These are phyloP conservation scores for Gopherus flavomarginatus DNA, from an alignment of 2,113 vertebrate genomes.

Conservation along the genomic window DNA sequence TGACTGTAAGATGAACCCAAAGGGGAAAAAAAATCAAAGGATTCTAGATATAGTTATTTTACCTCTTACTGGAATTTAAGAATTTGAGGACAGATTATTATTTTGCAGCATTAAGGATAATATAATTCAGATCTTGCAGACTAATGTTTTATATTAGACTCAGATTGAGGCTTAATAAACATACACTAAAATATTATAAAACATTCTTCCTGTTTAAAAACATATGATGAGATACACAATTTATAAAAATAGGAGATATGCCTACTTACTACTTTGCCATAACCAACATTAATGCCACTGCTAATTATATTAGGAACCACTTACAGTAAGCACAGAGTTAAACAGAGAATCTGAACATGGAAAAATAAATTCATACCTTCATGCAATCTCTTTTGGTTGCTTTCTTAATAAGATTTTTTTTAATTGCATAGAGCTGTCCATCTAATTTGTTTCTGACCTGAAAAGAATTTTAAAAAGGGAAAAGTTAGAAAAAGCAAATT, in stretches of 20 bases:
- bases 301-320: neutral
- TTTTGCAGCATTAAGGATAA: neutral
- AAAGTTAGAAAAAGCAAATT: neutral
- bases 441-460: constrained; percentile 97
- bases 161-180: neutral
- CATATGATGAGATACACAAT: neutral
- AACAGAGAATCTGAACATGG: neutral
- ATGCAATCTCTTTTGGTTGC: constrained; percentile 92
- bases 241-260: neutral
- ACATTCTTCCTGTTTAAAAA: neutral
- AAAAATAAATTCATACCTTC: constrained; percentile 83
- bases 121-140: accelerated
- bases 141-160: neutral
- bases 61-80: neutral
- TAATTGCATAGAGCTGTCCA: constrained; percentile 94
- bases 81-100: neutral
- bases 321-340: neutral
- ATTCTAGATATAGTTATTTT: neutral
- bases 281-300: neutral
- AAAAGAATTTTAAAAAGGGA: constrained; percentile 31
- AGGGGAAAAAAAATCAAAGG: neutral
- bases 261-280: neutral
- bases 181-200: neutral
- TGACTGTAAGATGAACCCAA: neutral
- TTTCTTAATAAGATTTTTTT: constrained; percentile 95